phyloP scores from a whole-genome alignment of 2,888 invertebrate species.

The Rotaria socialis region DNA sequence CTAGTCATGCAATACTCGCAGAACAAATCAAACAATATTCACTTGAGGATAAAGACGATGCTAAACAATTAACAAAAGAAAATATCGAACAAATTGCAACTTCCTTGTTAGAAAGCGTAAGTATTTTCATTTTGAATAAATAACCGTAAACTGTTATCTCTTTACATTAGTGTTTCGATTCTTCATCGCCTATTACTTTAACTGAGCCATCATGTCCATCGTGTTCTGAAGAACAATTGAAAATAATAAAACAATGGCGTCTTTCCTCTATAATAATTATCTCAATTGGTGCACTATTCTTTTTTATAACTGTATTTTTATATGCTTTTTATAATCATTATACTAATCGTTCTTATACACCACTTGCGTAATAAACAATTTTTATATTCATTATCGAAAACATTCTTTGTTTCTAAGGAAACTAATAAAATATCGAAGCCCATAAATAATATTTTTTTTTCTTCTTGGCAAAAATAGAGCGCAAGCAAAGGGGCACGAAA shows the following conservation, averaged over 20 bases:
- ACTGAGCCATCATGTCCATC: neutral
- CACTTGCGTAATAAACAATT: neutral
- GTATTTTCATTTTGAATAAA: neutral
- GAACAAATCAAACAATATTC: neutral
- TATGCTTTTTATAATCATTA: neutral
- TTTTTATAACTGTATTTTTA: neutral
- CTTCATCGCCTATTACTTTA: neutral
- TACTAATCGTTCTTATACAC: neutral
- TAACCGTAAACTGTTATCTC: too few relatives aligned
- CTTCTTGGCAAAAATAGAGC: conserved; percentile 13
- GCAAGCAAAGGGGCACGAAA: neutral
- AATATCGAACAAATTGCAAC: neutral
- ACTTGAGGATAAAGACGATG: neutral
- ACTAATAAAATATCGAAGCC: neutral
- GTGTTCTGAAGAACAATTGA: neutral
- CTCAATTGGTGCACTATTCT: neutral
- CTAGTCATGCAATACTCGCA: neutral
- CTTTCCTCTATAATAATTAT: neutral
- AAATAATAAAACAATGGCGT: neutral
- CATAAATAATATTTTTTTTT: neutral
- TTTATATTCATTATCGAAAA: neutral
- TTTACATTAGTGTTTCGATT: neutral
- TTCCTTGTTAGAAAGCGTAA: neutral
- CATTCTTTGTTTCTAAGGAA: neutral
- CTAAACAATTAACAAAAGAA: neutral